Evolutionary conservation across 2,888 invertebrate species (phyloP), one percentile per base, ranked within the genome.

Genomic region (Papilio elwesi): DNA sequence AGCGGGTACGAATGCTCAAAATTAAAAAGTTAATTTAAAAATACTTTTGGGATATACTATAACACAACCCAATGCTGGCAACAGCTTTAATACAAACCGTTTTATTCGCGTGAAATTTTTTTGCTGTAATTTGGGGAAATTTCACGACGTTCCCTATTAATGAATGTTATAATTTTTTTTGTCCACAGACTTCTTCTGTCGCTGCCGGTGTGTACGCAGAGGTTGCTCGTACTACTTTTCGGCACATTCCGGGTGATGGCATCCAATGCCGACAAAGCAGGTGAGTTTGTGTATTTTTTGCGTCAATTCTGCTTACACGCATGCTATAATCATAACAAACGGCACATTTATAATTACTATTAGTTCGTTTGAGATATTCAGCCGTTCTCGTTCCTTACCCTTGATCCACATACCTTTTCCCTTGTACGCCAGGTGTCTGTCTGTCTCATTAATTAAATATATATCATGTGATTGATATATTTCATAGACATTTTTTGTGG

Each of bases 241-340:
- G 99, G 99, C 79, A 99, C 99, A 83, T 99, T 98, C 94, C 96
- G 98, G 81, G 98, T 98, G 79, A 98, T 98, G 89, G 98, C 98
- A 36, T 97, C 97, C 79, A 98, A 98, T 89, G 97, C 98, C 82
- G 97, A 97, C 79, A 96, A 97, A 89, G 97, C 97, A 82, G 93
- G 93, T 93, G 72, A 76, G 79, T 76, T 26, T 36, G 7, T 62
- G 5, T 49, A 43, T 49, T 16, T 70, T 63, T 63, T 38, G 10
- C 16, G 48, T 16, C n/a, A 47, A 63, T 16, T 47, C 63, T 12
- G 12, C 63, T 16, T 43, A 38, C 63, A 10, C 59, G n/a, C 57
- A 6, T 57, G 15, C 26, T 3, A 9, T 43, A 43, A 59, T 59
- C 13, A 13, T 38, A 59, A 13, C 12, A 59, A 59, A 59, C 59